Percentiles rank a stretch among this genome's conserved stretches.
These are phyloP conservation scores for Caenorhabditis brenneri DNA, from an alignment of 1,140 invertebrate genomes.

Conservation along the genomic window DNA sequence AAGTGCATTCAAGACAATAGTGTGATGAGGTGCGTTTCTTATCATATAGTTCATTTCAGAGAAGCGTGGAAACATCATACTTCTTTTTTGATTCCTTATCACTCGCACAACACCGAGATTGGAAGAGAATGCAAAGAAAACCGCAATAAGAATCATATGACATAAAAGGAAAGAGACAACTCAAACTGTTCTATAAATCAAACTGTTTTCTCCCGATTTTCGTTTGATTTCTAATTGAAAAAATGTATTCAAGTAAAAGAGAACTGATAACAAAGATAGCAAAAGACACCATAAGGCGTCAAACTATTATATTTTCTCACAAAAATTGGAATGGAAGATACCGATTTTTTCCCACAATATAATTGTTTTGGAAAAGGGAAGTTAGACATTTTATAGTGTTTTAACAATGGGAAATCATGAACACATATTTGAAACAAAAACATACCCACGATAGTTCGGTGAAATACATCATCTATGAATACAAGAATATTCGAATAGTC, in stretches of 20 bases:
- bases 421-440: no score
- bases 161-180: background rate
- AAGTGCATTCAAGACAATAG: background rate
- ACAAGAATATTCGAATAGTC: no score
- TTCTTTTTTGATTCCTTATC: background rate
- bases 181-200: slow-evolving; percentile 17
- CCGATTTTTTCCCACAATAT: no score
- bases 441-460: no score
- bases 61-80: background rate
- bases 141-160: background rate
- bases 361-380: no score
- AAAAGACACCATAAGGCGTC: no score
- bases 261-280: background rate
- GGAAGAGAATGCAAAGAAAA: background rate
- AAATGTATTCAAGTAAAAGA: background rate
- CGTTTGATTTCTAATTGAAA: background rate
- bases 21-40: background rate
- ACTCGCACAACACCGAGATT: background rate
- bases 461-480: no score
- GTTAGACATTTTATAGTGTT: no score
- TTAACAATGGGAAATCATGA: no score
- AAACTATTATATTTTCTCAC: no score
- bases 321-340: no score
- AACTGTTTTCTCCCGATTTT: background rate
- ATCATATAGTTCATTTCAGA: background rate